Base-by-base conservation (phyloP, 2,888 invertebrate genomes). In the Drosophila pseudotalamancana region DNA sequence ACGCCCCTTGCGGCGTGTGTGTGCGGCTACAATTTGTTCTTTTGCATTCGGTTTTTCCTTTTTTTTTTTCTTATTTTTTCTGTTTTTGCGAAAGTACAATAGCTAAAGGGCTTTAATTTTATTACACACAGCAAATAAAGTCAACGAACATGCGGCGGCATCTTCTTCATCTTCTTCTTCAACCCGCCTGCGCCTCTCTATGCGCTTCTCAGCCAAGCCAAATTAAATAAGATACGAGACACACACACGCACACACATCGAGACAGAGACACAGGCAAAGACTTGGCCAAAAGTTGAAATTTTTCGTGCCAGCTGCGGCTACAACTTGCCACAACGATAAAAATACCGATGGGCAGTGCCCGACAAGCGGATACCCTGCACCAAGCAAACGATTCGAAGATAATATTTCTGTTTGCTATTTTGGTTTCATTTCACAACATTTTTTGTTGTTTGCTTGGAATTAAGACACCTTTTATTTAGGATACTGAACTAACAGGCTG, bases 91-190 rank as follows among this genome's bases (percentile, higher is more conserved):
- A 67, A 87, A 75, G 70, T 78, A 87, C 82, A 87, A 87, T 87
- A 84, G 85, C 82, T 87, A 83, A 83, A 83, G 87, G 82, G 87
- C 82, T 87, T 87, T 83, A 83, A 83, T 83, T 83, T 83, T 83
- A 83, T 83, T 83, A 87, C 87, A 84, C 71, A 80, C 79, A 84
- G 72, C 82, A 87, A 84, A 87, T 83, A 87, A 83, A 83, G 82
- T 83, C 87, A 77, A 82, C 85, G 85, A 78, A 83, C 82, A 84
- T 75, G 85, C 77, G 87, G 75, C 64, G 75, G 75, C 70, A 53
- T 46, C 50, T 65, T 42, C 32, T 16, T 12, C 18, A 29, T 11
- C 70, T 49, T 46, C 50, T 65, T 42, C 32, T 16, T 12, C 18
- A 29, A 3, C 5, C 29, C 42, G 9, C 12, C 12, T n/a, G n/a